Percentiles rank a stretch among this genome's conserved stretches.
Conservation (phyloP, 1,140 invertebrate species). For the Calycopis cecrops region DNA sequence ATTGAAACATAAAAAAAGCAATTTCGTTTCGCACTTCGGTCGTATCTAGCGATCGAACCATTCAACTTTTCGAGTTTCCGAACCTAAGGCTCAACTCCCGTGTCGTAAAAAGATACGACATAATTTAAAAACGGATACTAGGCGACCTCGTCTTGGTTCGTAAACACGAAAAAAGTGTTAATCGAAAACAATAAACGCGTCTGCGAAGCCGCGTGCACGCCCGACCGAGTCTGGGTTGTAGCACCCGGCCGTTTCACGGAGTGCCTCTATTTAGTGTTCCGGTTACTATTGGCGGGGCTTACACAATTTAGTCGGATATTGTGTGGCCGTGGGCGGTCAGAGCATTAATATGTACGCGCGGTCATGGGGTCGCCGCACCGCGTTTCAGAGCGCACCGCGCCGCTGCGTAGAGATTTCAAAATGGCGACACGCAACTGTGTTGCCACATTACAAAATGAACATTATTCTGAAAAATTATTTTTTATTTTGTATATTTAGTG, state of each 20-base stretch:
- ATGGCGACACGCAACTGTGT: constrained; percentile 29
- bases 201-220: constrained; percentile 38
- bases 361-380: constrained; percentile 60
- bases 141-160: constrained; percentile 56
- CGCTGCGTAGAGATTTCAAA: constrained; percentile 36
- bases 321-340: constrained; percentile 61
- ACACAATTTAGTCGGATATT: constrained; percentile 44
- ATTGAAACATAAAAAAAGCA: constrained; percentile 10
- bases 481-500: no score
- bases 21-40: background rate
- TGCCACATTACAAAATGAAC: constrained; percentile 15
- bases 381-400: constrained; percentile 19
- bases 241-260: constrained; percentile 15
- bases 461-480: background rate
- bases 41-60: background rate
- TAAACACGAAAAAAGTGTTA: constrained; percentile 66
- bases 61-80: constrained; percentile 1
- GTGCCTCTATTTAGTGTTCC: constrained; percentile 21
- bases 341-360: constrained; percentile 62
- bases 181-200: constrained; percentile 68
- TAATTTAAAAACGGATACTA: constrained; percentile 55
- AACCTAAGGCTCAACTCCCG: constrained; percentile 28
- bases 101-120: constrained; percentile 37
- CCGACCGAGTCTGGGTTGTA: constrained; percentile 34
- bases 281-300: constrained; percentile 36